Evolutionary conservation across 2,113 vertebrate genomes (phyloP), one percentile per base, ranked within the genome.

Genomic region (Microcebus griseorufus): DNA sequence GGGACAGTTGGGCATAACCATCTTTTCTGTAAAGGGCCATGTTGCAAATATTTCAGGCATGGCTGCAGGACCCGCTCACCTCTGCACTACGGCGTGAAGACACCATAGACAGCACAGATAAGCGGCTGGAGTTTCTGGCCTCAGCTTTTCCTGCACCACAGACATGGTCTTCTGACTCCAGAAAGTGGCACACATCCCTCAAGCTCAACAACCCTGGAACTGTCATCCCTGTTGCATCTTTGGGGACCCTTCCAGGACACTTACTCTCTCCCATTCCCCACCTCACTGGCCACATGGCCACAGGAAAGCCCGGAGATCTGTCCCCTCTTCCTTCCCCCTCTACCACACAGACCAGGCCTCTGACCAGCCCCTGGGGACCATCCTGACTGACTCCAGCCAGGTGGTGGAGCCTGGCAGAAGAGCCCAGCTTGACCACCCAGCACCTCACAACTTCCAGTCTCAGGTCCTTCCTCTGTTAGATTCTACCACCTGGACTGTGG

Each of bases 61-160:
- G 45, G 32, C 32, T 22, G 9, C 16, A 12, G 82, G 67, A 48
- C 14, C 20, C 62, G 23, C 82, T 51, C 20, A 5, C 62, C 7
- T 16, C 32, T 29, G 23, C 9, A 6, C 5, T 14, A 4, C 22
- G n/a, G 12, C 8, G 9, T 2, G 6, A 17, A 48, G 48, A 45
- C 22, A 48, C 22, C 32, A 23, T 32, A n/a, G 32, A 78, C 12
- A 11, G n/a, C 9, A 64, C 14, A 78, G 3, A 18, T 3, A 2
- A 1, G 6, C 14, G 42, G 23, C 82, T 34, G 13, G 42, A 64
- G 32, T 25, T 17, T 39, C 20, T 32, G 4, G 22, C 12, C 32
- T 76, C 13, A 22, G 69, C 37, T 60, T 18, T 88, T 53, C 32
- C 29, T 45, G 37, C 10, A 45, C 55, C 45, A 25, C 20, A 48